Percentiles rank a stretch among this genome's conserved stretches.
These are phyloP conservation scores for Caenorhabditis sp. DNA, from an alignment of 2,888 invertebrate genomes.

Conservation along the genomic window DNA sequence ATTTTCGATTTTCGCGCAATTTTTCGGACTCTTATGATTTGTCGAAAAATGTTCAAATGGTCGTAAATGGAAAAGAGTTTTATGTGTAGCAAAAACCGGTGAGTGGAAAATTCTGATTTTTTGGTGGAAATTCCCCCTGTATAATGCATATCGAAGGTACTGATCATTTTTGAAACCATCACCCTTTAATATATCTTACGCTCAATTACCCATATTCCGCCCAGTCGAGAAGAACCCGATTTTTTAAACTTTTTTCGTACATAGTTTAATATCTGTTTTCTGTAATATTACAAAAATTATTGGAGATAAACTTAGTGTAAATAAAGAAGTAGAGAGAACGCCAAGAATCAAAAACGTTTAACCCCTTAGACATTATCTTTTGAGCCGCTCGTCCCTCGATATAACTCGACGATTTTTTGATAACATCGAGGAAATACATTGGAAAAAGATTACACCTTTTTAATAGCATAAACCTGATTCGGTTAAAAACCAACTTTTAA, in stretches of 20 bases:
- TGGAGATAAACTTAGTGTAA: too few relatives aligned
- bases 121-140: too few relatives aligned
- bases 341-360: too few relatives aligned
- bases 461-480: too few relatives aligned
- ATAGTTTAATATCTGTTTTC: not conserved
- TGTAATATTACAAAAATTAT: constrained; percentile 12
- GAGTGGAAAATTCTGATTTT: not conserved
- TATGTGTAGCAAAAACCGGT: constrained; percentile 17
- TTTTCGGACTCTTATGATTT: constrained; percentile 37
- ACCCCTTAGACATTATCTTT: too few relatives aligned
- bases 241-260: constrained; percentile 6
- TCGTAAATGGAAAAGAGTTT: constrained; percentile 25
- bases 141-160: too few relatives aligned
- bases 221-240: not conserved
- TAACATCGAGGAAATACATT: too few relatives aligned
- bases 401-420: too few relatives aligned
- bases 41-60: constrained; percentile 18
- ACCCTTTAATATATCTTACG: constrained; percentile 1
- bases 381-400: too few relatives aligned
- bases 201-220: not conserved
- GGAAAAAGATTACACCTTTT: too few relatives aligned
- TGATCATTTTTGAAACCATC: constrained; percentile 7
- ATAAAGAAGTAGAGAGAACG: too few relatives aligned
- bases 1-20: not conserved
- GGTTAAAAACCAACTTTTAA: too few relatives aligned